phyloP scores from a whole-genome alignment of 2,113 vertebrate species.

The Himantopus leucocephalus region DNA sequence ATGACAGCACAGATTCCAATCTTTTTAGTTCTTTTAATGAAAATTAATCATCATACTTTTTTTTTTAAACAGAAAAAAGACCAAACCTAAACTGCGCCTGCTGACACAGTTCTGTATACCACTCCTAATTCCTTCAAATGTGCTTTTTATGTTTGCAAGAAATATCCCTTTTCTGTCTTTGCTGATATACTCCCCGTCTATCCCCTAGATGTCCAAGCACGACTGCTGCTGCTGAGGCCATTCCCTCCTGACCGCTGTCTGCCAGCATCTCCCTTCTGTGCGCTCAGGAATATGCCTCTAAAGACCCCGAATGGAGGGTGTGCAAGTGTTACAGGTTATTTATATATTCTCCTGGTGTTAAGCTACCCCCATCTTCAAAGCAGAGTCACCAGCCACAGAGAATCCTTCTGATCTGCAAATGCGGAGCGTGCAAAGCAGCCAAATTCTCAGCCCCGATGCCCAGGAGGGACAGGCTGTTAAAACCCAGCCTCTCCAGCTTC shows the following conservation, averaged over 20 bases:
- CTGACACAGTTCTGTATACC: background rate
- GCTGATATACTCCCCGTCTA: background rate
- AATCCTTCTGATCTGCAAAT: background rate
- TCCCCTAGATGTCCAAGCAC: background rate
- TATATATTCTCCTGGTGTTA: background rate
- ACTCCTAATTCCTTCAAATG: background rate
- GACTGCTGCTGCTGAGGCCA: background rate
- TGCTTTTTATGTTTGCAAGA: background rate
- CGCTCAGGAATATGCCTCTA: background rate
- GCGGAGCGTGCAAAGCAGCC: background rate
- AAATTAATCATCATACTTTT: background rate
- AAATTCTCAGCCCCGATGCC: background rate
- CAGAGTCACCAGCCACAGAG: background rate
- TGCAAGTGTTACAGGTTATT: background rate
- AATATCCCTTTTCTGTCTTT: background rate
- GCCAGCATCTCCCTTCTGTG: background rate
- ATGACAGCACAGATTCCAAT: background rate
- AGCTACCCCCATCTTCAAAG: background rate
- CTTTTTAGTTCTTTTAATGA: conserved; percentile 28
- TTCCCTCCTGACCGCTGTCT: background rate
- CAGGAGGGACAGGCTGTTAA: background rate
- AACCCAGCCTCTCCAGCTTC: background rate
- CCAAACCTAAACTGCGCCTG: background rate
- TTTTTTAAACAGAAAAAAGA: background rate
- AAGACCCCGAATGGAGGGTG: background rate